phyloP scores from a whole-genome alignment of 2,113 vertebrate species.

The Apistogramma diplotaenia region DNA sequence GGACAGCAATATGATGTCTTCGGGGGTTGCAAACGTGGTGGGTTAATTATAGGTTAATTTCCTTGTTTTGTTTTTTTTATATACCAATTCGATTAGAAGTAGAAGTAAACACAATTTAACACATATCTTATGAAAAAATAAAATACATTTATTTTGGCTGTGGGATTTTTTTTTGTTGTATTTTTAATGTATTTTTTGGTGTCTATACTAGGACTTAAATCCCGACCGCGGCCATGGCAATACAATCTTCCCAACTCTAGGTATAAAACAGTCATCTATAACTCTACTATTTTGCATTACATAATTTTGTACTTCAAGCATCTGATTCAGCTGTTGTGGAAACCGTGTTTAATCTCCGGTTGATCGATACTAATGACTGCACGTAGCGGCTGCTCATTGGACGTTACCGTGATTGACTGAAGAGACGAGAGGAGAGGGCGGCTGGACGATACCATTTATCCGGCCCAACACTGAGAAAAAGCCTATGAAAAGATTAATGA shows the following conservation, averaged over 20 bases:
- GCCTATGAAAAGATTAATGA: slow-evolving; percentile 1
- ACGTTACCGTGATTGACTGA: slow-evolving; percentile 19
- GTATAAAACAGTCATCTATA: neutral
- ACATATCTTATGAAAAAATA: neutral
- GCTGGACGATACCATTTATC: slow-evolving; percentile 57
- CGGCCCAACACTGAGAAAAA: neutral
- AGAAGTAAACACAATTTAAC: neutral
- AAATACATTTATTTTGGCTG: neutral
- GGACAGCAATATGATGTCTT: neutral
- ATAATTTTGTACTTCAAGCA: neutral
- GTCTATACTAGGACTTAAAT: neutral
- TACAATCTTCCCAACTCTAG: neutral
- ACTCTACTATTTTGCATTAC: neutral
- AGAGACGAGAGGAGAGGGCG: slow-evolving; percentile 7
- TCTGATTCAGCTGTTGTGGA: neutral
- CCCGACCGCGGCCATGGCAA: neutral
- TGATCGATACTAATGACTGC: slow-evolving; percentile 13
- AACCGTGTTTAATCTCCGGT: neutral
- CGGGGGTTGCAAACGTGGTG: neutral
- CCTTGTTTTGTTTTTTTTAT: too few species aligned
- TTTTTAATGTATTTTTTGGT: too few species aligned
- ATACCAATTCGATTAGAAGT: neutral
- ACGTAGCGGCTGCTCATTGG: slow-evolving; percentile 69
- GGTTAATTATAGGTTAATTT: neutral
- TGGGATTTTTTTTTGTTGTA: neutral